Conservation (phyloP, 1,140 invertebrate genomes). For the Diuraphis noxia region DNA sequence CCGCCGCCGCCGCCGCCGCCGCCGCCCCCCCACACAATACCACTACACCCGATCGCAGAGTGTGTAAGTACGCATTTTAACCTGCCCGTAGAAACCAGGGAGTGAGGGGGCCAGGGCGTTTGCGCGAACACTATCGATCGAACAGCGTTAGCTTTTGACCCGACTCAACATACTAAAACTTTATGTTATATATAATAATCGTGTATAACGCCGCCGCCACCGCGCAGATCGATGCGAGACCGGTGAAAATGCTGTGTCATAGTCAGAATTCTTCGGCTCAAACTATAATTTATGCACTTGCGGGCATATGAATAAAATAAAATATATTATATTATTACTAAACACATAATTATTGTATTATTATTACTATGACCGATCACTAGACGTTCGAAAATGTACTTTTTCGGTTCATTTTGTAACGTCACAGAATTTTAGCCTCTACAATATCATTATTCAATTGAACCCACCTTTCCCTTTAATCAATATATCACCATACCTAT, state of each 20-base stretch:
- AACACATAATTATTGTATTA: background rate
- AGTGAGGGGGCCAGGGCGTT: conserved; percentile 24
- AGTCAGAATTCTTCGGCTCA: background rate
- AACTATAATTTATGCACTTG: conserved; percentile 15
- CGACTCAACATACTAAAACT: conserved; percentile 48
- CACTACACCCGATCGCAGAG: background rate
- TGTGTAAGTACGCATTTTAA: background rate
- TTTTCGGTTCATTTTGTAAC: background rate
- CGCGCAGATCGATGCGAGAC: conserved; percentile 25
- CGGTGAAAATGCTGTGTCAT: background rate
- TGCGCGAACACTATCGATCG: conserved; percentile 46
- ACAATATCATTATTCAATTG: too few relatives aligned
- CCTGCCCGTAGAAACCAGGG: conserved; percentile 4
- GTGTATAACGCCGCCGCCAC: background rate
- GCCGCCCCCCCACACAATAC: too few relatives aligned
- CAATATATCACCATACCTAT: too few relatives aligned
- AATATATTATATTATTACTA: background rate
- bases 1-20: background rate
- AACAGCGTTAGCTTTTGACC: conserved; percentile 39
- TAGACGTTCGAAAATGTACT: background rate
- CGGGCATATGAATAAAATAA: background rate
- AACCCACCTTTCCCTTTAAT: too few relatives aligned
- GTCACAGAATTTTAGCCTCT: too few relatives aligned
- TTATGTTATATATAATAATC: background rate
- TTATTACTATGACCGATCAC: background rate